Base-by-base conservation (phyloP, 2,888 invertebrate genomes). In the Tineola bisselliella region DNA sequence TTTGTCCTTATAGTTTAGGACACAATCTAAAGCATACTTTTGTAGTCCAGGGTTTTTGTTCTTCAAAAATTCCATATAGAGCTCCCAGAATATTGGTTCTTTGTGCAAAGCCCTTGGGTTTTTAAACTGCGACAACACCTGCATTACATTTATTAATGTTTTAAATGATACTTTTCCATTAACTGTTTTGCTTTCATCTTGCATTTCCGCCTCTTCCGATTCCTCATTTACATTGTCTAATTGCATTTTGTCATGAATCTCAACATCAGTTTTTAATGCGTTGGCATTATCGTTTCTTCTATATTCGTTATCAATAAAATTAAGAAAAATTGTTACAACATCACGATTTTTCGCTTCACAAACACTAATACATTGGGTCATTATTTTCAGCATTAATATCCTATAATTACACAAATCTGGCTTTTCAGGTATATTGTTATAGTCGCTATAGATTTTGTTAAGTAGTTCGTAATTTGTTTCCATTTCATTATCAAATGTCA, bases 1-100 rank as follows among this genome's bases (percentile, higher is more conserved):
- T 71, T 94, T 94, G 65, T 91, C 90, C 74, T 94, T 95, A 77
- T 97, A 98, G 0, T 94, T 91, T 68, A 95, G 83, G 1, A 99
- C 78, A 74, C 97, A 98, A 70, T 94, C 93, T 44, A 99, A 79
- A 0, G 97, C 94, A 60, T 90, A 89, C 75, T 93, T 95, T 77
- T 98, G 98, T 6, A 98, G 86, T 0, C 90, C 90, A 0, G 91
- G 78, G 76, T 94, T 93, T 69, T 92, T 92, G 63, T 95, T 92
- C 57, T 92, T 90, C 8, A 99, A 75, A 60, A 98, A 89, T 72
- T 97, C 93, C 72, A 92, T 88, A 69, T 92, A 94, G n/a, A 94
- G 87, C 63, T 90, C 90, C 70, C 90, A 89, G 63, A 98, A 86
- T 65, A 94, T 91, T 0, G 90, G 81, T 74, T 95, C 94, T 64